A percentile compares a stretch with the other conserved stretches of the same genome.
Evolutionary conservation across 2,888 invertebrate genomes (phyloP).

Genomic region (Andrena minutula): DNA sequence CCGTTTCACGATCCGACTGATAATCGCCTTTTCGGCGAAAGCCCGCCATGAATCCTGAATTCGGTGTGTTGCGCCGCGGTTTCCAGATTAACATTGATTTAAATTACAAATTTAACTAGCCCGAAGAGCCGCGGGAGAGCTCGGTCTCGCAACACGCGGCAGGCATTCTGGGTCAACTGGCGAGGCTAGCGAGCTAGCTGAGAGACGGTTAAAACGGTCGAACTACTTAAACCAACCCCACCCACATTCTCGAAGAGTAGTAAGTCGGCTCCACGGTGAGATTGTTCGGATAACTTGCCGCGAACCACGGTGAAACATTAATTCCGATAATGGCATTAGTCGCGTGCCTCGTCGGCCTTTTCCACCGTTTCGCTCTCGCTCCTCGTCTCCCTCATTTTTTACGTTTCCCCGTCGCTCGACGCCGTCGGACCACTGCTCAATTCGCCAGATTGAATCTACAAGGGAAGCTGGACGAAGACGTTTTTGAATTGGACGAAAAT

Average conservation of each 20-base stretch:
- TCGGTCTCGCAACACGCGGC: slow-evolving; percentile 53
- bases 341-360: slow-evolving; percentile 50
- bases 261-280: slow-evolving; percentile 41
- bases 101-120: slow-evolving; percentile 77
- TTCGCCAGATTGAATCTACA: no score
- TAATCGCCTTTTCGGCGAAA: slow-evolving; percentile 67
- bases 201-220: slow-evolving; percentile 65
- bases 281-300: slow-evolving; percentile 66
- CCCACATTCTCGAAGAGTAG: slow-evolving; percentile 31
- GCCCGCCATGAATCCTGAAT: slow-evolving; percentile 66
- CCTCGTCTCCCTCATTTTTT: neutral
- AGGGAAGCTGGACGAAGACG: no score
- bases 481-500: no score
- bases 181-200: slow-evolving; percentile 35
- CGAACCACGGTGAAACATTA: slow-evolving; percentile 63
- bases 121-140: slow-evolving; percentile 37
- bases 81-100: slow-evolving; percentile 77
- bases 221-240: slow-evolving; percentile 67
- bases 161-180: slow-evolving; percentile 71
- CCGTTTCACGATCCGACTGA: slow-evolving; percentile 58
- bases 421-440: neutral
- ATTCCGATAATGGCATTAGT: slow-evolving; percentile 72
- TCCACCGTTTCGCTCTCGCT: slow-evolving; percentile 20
- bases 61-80: slow-evolving; percentile 62
- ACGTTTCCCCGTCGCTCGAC: slow-evolving; percentile 5